Evolutionary conservation across 2,113 vertebrate species (phyloP), one percentile per base, ranked within the genome.

Genomic region (Agelaius tricolor): DNA sequence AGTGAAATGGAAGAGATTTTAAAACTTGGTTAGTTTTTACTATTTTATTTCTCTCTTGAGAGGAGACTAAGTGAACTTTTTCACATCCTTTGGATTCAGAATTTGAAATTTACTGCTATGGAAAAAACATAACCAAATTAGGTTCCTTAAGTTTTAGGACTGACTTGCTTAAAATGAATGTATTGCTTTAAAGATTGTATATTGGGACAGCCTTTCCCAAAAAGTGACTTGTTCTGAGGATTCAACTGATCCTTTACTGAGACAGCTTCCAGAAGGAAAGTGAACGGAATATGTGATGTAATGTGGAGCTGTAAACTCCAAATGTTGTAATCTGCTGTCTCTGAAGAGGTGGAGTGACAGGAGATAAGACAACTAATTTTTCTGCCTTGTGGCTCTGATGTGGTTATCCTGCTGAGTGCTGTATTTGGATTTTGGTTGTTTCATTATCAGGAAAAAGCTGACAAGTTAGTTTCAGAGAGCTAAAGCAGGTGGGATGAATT

Each of bases 321-420:
- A 57, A 44, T 79, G 84, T 82, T 93, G 71, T 90, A 87, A 94
- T 68, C 47, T 78, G 44, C 78, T 85, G 22, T 87, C 57, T 75
- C 82, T 90, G 85, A 83, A 87, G 58, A 85, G 58, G 43, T 90
- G 37, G 78, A 76, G 71, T 49, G 54, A 62, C 63, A 15, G 57
- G 39, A 89, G 68, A 91, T 47, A 89, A 82, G 66, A 47, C 0
- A 0, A 72, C 81, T 69, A 27, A 79, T 92, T 95, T 93, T 95
- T 85, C 54, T 93, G 75, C 71, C 71, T 62, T 49, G n/a, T 95
- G 75, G 62, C 78, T 95, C 72, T 90, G 66, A 90, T 95, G 85
- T 93, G 85, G 71, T 92, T 96, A 77, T 65, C 49, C 39, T 76
- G 49, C 46, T 95, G 71, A 90, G 68, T 86, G n/a, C 14, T 61